Evolutionary conservation across 1,140 invertebrate genomes (phyloP).

Genomic region (Archivesica marissinica): DNA sequence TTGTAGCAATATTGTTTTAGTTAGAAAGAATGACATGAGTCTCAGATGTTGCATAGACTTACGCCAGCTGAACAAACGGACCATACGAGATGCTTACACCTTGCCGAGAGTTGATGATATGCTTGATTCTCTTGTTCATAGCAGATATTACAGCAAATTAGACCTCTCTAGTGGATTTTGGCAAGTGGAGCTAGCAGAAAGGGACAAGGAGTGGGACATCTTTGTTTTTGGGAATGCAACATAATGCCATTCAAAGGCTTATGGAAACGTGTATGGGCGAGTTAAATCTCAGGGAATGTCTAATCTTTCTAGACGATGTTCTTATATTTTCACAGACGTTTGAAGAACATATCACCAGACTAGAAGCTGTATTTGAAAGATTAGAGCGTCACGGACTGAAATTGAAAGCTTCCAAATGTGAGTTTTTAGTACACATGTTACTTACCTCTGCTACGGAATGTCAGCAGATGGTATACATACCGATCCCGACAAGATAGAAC

Average conservation of each 20-base stretch:
- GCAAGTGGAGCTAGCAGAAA: neutral
- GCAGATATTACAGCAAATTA: neutral
- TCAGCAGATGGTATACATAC: too few species aligned
- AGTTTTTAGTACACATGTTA: too few species aligned
- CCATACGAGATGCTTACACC: conserved; percentile 84
- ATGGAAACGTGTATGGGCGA: neutral
- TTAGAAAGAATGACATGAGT: conserved; percentile 27
- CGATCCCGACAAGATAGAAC: too few species aligned
- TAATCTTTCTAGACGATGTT: conserved; percentile 5
- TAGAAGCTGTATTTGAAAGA: too few species aligned
- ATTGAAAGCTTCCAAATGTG: too few species aligned
- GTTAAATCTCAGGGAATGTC: too few species aligned
- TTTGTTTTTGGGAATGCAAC: neutral
- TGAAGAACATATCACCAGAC: too few species aligned
- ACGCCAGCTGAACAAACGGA: conserved; percentile 82
- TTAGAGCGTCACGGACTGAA: too few species aligned
- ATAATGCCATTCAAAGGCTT: neutral
- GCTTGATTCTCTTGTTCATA: conserved; percentile 80
- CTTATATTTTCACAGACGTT: too few species aligned
- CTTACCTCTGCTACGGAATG: too few species aligned
- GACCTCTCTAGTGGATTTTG: neutral
- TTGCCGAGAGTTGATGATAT: conserved; percentile 84
- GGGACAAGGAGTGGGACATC: neutral
- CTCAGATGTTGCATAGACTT: conserved; percentile 16
- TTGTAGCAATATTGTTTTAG: conserved; percentile 25